These are phyloP conservation scores for Hyaena hyaena DNA, from an alignment of 2,113 vertebrate genomes.

Conservation along the genomic window DNA sequence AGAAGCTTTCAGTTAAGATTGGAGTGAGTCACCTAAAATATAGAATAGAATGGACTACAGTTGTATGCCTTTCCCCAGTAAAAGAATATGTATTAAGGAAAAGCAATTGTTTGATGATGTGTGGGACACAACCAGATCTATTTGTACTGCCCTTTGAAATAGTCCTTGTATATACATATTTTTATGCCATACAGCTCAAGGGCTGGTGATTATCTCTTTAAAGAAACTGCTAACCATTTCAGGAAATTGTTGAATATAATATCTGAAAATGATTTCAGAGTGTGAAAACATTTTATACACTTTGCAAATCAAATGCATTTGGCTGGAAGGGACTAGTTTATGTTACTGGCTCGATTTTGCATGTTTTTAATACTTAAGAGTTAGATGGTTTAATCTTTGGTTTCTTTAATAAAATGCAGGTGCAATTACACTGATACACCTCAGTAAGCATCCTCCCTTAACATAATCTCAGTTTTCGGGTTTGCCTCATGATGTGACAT, in stretches of 20 bases:
- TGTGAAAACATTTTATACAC: slow-evolving; percentile 75
- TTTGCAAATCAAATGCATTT: slow-evolving; percentile 77
- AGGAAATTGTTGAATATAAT: slow-evolving; percentile 74
- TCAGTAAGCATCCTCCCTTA: background rate
- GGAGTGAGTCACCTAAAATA: slow-evolving; percentile 24
- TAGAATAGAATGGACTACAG: background rate
- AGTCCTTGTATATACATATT: slow-evolving; percentile 58
- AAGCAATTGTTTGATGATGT: slow-evolving; percentile 52
- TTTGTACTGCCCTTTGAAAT: slow-evolving; percentile 70
- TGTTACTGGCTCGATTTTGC: slow-evolving; percentile 62
- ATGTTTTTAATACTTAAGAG: slow-evolving; percentile 61
- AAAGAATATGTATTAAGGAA: background rate
- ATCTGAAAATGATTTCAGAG: slow-evolving; percentile 77
- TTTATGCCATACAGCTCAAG: slow-evolving; percentile 58
- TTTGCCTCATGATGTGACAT: background rate
- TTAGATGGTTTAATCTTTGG: slow-evolving; percentile 54
- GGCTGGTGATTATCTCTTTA: slow-evolving; percentile 76
- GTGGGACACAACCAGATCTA: slow-evolving; percentile 19
- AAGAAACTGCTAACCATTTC: slow-evolving; percentile 78
- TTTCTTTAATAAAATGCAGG: slow-evolving; percentile 52
- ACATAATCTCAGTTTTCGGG: background rate
- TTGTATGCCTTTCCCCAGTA: background rate
- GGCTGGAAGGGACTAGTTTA: slow-evolving; percentile 63
- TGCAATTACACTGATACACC: slow-evolving; percentile 43
- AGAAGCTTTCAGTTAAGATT: background rate